Evolutionary conservation across 1,140 invertebrate genomes (phyloP), one percentile per base, ranked within the genome.

Genomic region (Drosophila kohkoa): DNA sequence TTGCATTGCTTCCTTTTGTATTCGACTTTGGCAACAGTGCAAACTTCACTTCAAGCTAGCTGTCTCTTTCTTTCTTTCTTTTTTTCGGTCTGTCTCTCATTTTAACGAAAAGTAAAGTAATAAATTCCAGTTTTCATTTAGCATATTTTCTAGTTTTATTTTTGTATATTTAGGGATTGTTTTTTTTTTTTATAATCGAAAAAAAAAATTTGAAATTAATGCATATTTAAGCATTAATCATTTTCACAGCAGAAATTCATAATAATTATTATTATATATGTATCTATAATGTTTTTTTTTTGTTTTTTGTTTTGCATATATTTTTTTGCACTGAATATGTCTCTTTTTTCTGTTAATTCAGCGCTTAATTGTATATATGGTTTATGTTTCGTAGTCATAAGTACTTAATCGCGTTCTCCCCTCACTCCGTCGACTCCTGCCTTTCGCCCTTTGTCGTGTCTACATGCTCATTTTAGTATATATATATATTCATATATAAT

Each of bases 181-280:
- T 43, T 30, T 60, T 60, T 30, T 60, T 60, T 16, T 60, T 43
- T 54, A 54, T 70, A 62, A 54, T 43, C 49, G 59, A 63, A 45
- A 60, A 52, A 57, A 62, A 69, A 55, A 41, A 30, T 5, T 55
- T 28, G 45, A 75, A 69, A 69, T 75, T 75, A 75, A 63, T 71
- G 73, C 73, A 52, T 38, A 70, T 57, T 77, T 57, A 63, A 77
- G 60, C 45, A 83, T 68, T 76, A 79, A 79, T 57, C 15, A 41
- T 41, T 63, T 70, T 85, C 81, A 78, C 81, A 85, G 81, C 77
- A 77, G 77, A 85, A 75, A 77, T 78, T 67, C 45, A 77, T 73
- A 68, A 85, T 68, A 52, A 62, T 82, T 32, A 45, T 68, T 65
- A 62, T 48, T 46, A 57, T 63, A 41, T 20, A 41, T 57, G 32